phyloP scores from a whole-genome alignment of 2,888 invertebrate species.

The Strigamia transsilvanica region DNA sequence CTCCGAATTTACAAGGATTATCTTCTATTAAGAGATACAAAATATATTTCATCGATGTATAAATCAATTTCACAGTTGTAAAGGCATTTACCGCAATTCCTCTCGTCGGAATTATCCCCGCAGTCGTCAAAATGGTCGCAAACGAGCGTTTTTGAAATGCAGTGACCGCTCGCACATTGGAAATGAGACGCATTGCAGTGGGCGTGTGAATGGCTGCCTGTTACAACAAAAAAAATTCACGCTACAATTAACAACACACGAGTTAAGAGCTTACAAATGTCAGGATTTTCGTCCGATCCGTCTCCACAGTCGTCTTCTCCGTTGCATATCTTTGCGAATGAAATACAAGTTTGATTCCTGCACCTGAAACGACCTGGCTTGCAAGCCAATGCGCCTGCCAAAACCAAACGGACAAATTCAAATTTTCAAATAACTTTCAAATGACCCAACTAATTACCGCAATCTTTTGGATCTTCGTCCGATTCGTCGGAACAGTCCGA shows the following conservation, averaged over 20 bases:
- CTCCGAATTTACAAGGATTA: constrained; percentile 68
- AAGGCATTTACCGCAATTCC: constrained; percentile 53
- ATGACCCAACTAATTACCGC: constrained; percentile 56
- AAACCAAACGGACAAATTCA: neutral
- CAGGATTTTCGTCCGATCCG: constrained; percentile 63
- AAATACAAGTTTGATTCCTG: constrained; percentile 61
- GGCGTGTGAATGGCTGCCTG: neutral
- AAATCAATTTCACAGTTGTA: neutral
- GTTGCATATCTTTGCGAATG: constrained; percentile 70
- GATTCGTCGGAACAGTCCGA: constrained; percentile 72
- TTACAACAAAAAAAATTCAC: neutral
- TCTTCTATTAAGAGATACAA: constrained; percentile 62
- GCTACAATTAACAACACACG: neutral
- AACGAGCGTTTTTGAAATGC: constrained; percentile 61
- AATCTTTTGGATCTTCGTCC: constrained; percentile 69
- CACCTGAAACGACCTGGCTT: constrained; percentile 56
- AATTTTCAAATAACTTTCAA: neutral
- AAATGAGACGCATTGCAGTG: constrained; percentile 61
- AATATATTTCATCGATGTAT: constrained; percentile 2
- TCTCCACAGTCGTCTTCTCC: constrained; percentile 69
- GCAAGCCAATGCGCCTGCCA: constrained; percentile 50
- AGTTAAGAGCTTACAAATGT: constrained; percentile 48
- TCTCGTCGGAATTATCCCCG: constrained; percentile 59
- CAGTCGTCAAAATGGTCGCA: constrained; percentile 62
- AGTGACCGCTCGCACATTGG: constrained; percentile 66